Conservation (phyloP, 2,113 vertebrate genomes). For the Odontesthes bonariensis region DNA sequence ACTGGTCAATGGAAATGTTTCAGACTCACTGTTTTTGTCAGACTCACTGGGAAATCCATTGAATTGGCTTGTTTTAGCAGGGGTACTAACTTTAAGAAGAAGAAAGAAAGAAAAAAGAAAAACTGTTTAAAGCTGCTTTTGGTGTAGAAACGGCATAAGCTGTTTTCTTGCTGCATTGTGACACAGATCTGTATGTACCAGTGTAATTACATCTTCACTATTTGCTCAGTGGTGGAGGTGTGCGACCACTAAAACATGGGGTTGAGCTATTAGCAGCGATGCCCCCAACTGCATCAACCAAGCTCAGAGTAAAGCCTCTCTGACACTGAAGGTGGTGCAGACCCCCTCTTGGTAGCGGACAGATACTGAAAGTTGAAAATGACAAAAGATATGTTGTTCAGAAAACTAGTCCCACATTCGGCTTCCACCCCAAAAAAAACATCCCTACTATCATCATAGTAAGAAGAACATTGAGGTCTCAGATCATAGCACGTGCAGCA, state of each 20-base stretch:
- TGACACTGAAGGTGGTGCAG: neutral
- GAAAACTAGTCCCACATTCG: neutral
- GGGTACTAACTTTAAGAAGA: neutral
- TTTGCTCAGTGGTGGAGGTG: neutral
- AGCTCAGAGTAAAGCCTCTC: neutral
- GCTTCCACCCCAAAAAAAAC: neutral
- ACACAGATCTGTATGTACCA: constrained; percentile 20
- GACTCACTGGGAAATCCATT: too few relatives aligned
- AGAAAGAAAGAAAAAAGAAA: too few relatives aligned
- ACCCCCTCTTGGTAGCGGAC: neutral
- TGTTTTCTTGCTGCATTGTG: constrained; percentile 2
- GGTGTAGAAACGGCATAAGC: too few relatives aligned
- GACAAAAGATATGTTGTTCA: neutral
- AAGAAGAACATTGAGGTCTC: neutral
- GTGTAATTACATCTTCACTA: neutral
- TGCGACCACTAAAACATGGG: neutral
- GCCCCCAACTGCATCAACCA: neutral
- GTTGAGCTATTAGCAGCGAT: neutral
- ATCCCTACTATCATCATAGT: neutral
- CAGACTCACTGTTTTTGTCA: too few relatives aligned
- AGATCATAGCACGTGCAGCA: neutral
- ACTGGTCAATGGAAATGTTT: too few relatives aligned
- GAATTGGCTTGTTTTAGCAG: neutral
- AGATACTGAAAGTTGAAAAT: constrained; percentile 8
- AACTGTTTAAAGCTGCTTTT: too few relatives aligned